Base-by-base conservation (phyloP, 53 echinoderm and acorn worm genomes). In the Hippasteria phrygiana region DNA sequence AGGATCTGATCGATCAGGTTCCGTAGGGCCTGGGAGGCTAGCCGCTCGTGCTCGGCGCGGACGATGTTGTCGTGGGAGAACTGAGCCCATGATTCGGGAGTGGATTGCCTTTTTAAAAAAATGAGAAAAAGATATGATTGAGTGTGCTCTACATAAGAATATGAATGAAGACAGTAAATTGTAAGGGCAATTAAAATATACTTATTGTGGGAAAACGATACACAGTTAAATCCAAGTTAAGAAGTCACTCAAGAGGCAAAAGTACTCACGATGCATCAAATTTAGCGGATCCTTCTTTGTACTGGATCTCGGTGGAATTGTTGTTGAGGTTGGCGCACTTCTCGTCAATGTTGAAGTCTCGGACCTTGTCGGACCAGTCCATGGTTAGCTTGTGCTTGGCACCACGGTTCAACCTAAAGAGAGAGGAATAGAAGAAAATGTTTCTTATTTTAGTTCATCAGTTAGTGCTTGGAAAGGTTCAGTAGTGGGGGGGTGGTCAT, bases 261-360 rank as follows among this genome's bases (percentile, higher is more conserved):
- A 67, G 11, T 56, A 95, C 95, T 95, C 93, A 95, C 98, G 93
- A 87, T 76, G 92, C 94, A 73, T 98, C 94, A 87, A 98, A 94
- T 88, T 95, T 98, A 28, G 98, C 98, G 26, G 98, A 95, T 27
- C 98, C 98, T 89, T 98, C 98, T 46, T 98, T 95, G 91, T 98
- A 98, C 91, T 95, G 95, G 80, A 98, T 98, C 87, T 98, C 98
- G 8, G 98, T 98, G 34, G 95, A 98, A 93, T 98, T 95, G 85
- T 98, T 98, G 88, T 98, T 98, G 20, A 98, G 94, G 42, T 93
- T 95, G 18, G 95, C 88, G 69, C 98, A 98, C 90, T 95, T 98
- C 73, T 94, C 94, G 90, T 98, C 98, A 79, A 98, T 94, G 69
- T 92, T 87, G 89, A 91, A 98, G 12, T 95, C 98, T 71, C 93